phyloP scores from a whole-genome alignment of 2,113 vertebrate species.

The Bostrychus sinensis region DNA sequence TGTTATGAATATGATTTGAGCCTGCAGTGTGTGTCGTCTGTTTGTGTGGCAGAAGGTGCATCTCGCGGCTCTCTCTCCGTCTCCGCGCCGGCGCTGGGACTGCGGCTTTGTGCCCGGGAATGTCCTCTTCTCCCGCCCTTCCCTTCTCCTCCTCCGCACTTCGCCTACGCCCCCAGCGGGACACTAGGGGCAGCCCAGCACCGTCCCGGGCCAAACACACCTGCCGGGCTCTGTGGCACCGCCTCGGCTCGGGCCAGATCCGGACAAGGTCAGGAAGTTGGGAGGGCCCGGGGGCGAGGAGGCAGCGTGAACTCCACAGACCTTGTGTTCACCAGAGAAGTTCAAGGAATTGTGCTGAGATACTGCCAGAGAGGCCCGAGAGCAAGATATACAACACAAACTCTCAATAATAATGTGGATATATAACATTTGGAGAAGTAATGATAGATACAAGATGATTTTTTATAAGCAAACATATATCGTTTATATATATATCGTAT shows the following conservation, averaged over 20 bases:
- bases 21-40: constrained; percentile 19
- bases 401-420: not conserved
- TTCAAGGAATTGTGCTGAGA: not conserved
- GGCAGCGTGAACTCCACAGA: constrained; percentile 47
- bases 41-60: constrained; percentile 56
- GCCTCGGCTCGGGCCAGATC: constrained; percentile 41
- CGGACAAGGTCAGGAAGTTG: constrained; percentile 65
- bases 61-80: constrained; percentile 67
- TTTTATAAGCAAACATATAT: no score
- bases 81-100: constrained; percentile 56
- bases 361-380: not conserved
- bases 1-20: constrained; percentile 39
- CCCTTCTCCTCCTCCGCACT: constrained; percentile 50
- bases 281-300: constrained; percentile 38
- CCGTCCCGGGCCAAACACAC: constrained; percentile 40
- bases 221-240: constrained; percentile 56
- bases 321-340: constrained; percentile 44
- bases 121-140: constrained; percentile 57
- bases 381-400: not conserved
- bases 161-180: constrained; percentile 62
- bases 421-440: not conserved
- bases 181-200: constrained; percentile 55
- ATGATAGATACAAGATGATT: no score
- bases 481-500: no score
- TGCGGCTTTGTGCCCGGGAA: constrained; percentile 62